These are phyloP conservation scores for Caretta caretta DNA, from an alignment of 2,113 vertebrate species.

Conservation along the genomic window DNA sequence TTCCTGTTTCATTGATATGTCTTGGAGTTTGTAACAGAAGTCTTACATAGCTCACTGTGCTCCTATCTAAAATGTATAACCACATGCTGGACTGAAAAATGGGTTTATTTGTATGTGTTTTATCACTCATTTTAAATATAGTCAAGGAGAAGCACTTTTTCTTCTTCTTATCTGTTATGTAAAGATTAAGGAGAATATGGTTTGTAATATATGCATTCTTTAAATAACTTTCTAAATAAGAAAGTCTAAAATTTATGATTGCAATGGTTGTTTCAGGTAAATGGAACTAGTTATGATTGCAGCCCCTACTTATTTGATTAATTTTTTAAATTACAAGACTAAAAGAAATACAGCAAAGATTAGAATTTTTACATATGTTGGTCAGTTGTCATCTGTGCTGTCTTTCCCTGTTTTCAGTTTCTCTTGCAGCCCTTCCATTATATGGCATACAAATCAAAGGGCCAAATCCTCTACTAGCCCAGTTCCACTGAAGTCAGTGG, in stretches of 20 bases:
- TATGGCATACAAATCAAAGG: not conserved
- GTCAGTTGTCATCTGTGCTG: not conserved
- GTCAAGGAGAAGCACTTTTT: not conserved
- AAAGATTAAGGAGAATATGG: not conserved
- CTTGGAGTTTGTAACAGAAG: not conserved
- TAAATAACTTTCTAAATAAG: not conserved
- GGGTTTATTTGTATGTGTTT: not conserved
- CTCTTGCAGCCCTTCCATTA: not conserved
- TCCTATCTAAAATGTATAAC: not conserved
- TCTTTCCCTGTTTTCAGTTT: not conserved
- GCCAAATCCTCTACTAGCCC: fast-evolving
- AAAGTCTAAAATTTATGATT: not conserved
- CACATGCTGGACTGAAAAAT: not conserved
- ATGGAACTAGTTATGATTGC: not conserved
- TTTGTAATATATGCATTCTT: not conserved
- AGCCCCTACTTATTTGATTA: not conserved
- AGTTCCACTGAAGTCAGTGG: not conserved
- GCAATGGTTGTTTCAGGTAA: not conserved
- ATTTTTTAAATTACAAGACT: not conserved
- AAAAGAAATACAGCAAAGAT: not conserved
- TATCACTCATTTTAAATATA: not conserved
- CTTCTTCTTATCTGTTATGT: not conserved
- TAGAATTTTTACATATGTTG: not conserved
- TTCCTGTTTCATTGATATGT: not conserved
- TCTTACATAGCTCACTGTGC: not conserved